These are phyloP conservation scores for Platorchestia sp. DNA, from an alignment of 1,140 invertebrate genomes.

Conservation along the genomic window DNA sequence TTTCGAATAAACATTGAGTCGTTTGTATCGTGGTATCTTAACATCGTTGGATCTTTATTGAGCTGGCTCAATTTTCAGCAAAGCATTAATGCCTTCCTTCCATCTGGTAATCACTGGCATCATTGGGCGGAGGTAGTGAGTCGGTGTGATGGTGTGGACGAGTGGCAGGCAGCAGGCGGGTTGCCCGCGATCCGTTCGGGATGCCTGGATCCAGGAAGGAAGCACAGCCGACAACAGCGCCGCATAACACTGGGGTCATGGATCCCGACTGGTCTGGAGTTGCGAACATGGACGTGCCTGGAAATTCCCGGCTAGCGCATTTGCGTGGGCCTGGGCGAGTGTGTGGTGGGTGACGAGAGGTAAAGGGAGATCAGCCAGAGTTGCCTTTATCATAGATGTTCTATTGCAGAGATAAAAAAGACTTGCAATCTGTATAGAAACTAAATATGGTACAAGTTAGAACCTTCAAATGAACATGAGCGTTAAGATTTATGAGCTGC, in stretches of 20 bases:
- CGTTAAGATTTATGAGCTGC: too few relatives aligned
- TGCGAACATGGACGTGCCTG: too few relatives aligned
- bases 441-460: too few relatives aligned
- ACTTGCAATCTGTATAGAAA: too few relatives aligned
- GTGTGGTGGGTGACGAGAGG: too few relatives aligned
- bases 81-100: background rate
- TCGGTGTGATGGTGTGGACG: background rate
- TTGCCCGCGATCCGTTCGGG: background rate
- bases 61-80: background rate
- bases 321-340: too few relatives aligned
- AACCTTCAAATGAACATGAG: too few relatives aligned
- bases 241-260: background rate
- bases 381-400: too few relatives aligned
- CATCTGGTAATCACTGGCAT: background rate
- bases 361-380: too few relatives aligned
- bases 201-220: slow-evolving; percentile 21
- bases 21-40: background rate
- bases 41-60: background rate
- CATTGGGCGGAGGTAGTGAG: background rate
- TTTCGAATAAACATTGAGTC: background rate
- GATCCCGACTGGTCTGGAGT: background rate
- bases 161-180: background rate
- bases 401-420: too few relatives aligned
- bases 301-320: too few relatives aligned
- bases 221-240: background rate